phyloP scores from a whole-genome alignment of 2,113 vertebrate species.

The Nicator chloris region DNA sequence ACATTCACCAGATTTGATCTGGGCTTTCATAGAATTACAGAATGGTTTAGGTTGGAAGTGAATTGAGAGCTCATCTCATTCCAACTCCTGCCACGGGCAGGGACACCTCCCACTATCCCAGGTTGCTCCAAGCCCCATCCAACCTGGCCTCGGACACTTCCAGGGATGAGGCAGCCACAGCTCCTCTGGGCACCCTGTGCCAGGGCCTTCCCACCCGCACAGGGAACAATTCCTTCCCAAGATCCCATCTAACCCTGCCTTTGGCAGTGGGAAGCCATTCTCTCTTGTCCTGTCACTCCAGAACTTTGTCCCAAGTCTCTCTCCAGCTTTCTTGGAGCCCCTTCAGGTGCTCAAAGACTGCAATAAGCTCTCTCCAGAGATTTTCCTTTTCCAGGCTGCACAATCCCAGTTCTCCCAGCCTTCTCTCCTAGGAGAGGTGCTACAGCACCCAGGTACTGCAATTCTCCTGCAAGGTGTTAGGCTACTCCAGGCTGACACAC shows the following conservation, averaged over 20 bases:
- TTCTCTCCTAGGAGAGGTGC: background rate
- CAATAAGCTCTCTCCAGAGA: background rate
- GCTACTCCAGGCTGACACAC: background rate
- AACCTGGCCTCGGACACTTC: background rate
- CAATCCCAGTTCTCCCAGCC: background rate
- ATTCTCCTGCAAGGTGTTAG: rapidly evolving
- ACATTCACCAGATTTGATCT: background rate
- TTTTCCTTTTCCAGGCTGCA: background rate
- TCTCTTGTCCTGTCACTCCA: background rate
- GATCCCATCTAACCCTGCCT: background rate
- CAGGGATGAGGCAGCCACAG: background rate
- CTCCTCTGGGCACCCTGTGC: background rate
- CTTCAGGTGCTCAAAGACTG: background rate
- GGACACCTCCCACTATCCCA: rapidly evolving
- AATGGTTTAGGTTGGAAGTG: background rate
- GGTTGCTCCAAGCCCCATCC: rapidly evolving
- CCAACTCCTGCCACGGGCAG: rapidly evolving
- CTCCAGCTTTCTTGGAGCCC: background rate
- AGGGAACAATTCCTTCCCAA: background rate
- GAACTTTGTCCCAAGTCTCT: background rate
- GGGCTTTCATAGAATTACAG: background rate
- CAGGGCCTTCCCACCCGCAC: rapidly evolving
- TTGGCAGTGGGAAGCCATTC: background rate
- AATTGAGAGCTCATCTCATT: rapidly evolving
- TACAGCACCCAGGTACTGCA: background rate